Percentiles rank a stretch among this genome's conserved stretches.
These are phyloP conservation scores for Galerucella calmariensis DNA, from an alignment of 2,888 invertebrate species.

Conservation along the genomic window DNA sequence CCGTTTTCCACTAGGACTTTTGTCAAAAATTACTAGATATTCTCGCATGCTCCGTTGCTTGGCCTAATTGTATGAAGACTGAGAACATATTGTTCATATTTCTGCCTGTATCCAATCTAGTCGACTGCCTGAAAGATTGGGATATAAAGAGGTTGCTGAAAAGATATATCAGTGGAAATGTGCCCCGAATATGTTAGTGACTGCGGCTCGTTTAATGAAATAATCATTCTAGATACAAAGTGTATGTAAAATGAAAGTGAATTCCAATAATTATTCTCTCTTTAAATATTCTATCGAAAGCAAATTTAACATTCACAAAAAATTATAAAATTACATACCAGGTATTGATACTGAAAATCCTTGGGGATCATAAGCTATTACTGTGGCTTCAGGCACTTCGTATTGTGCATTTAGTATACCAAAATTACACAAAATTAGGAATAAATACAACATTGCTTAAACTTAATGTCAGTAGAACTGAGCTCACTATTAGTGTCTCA, in stretches of 20 bases:
- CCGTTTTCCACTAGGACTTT: no score
- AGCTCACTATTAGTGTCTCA: neutral
- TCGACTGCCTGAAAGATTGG: neutral
- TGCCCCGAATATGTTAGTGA: neutral
- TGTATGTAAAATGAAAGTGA: neutral
- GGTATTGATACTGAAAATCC: constrained; percentile 73
- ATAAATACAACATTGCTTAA: constrained; percentile 3
- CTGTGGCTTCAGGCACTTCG: constrained; percentile 68
- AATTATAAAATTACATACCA: constrained; percentile 62
- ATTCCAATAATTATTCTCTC: neutral
- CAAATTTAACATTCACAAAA: no score
- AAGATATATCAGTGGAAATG: neutral
- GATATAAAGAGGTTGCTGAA: neutral
- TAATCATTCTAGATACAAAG: neutral
- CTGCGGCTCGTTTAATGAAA: neutral
- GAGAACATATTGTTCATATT: no score
- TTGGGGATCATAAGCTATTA: constrained; percentile 71
- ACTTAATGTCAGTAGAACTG: neutral
- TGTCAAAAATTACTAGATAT: no score
- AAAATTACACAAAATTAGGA: constrained; percentile 24
- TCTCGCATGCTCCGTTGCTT: no score
- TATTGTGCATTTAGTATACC: constrained; percentile 44
- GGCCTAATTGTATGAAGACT: no score
- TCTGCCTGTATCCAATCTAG: no score
- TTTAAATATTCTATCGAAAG: no score